These are phyloP conservation scores for Meteorus colon DNA, from an alignment of 2,888 invertebrate species.

Conservation along the genomic window DNA sequence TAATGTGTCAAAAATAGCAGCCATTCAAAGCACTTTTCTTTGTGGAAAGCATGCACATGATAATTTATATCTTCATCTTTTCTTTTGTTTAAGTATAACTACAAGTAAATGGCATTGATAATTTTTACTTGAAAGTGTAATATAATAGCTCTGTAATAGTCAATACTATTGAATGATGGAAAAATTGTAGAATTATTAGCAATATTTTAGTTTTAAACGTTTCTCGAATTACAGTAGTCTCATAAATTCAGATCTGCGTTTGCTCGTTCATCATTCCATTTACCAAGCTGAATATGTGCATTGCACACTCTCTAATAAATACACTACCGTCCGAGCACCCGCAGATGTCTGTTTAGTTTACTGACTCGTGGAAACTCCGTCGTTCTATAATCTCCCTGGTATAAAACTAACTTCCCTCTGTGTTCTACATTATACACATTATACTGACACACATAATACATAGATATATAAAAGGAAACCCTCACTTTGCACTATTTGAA, in stretches of 20 bases:
- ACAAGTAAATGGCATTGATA: not conserved
- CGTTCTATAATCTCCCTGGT: conserved; percentile 33
- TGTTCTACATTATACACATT: not conserved
- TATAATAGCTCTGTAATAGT: not conserved
- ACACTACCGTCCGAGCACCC: conserved; percentile 26
- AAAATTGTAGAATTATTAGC: not conserved
- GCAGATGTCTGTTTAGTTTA: conserved; percentile 36
- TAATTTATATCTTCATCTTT: not conserved
- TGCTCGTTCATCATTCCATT: not conserved
- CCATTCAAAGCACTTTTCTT: not conserved
- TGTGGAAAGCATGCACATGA: not conserved
- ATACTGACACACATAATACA: not conserved
- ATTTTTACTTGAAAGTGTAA: not conserved
- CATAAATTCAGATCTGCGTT: not conserved
- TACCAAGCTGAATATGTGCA: not conserved
- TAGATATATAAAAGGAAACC: conserved; percentile 1
- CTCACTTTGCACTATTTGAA: conserved; percentile 1
- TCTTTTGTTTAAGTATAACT: not conserved
- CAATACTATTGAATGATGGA: not conserved
- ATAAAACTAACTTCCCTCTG: conserved; percentile 37
- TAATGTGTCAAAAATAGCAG: not conserved
- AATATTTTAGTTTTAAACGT: not conserved
- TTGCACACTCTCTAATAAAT: conserved; percentile 6
- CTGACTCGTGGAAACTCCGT: conserved; percentile 24
- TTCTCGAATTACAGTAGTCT: not conserved